Evolutionary conservation across 1,140 invertebrate species (phyloP).

Genomic region (Gonatopus flavifemur): DNA sequence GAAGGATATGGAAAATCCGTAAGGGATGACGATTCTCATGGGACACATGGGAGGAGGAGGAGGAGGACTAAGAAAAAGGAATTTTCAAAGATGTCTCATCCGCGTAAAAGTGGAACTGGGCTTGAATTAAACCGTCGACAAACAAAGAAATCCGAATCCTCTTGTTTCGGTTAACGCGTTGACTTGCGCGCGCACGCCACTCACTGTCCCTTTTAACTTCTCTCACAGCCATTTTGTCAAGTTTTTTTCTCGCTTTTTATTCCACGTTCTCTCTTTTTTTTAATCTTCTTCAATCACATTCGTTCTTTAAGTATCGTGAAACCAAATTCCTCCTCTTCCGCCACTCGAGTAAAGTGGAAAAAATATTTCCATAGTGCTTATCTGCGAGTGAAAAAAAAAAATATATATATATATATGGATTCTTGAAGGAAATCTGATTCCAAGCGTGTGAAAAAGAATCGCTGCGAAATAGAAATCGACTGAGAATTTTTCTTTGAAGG

Average conservation of each 20-base stretch:
- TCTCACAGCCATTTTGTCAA: not conserved
- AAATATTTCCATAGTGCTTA: too few relatives aligned
- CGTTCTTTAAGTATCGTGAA: too few relatives aligned
- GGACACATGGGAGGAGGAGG: conserved; percentile 2
- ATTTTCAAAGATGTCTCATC: conserved; percentile 2
- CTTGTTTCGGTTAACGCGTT: conserved; percentile 18
- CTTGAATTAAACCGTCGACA: conserved; percentile 22
- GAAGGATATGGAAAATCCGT: conserved; percentile 5
- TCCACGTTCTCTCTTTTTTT: conserved; percentile 16
- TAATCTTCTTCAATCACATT: too few relatives aligned
- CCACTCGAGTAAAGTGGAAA: too few relatives aligned
- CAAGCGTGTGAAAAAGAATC: too few relatives aligned
- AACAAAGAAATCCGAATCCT: conserved; percentile 30
- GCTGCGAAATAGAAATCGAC: too few relatives aligned
- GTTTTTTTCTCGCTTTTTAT: not conserved
- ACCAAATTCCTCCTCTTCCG: too few relatives aligned
- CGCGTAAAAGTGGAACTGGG: conserved; percentile 14
- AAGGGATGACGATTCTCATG: not conserved
- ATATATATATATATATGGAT: too few relatives aligned
- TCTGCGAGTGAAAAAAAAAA: too few relatives aligned
- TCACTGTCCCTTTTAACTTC: conserved; percentile 5
- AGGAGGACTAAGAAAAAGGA: not conserved
- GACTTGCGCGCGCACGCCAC: conserved; percentile 13
- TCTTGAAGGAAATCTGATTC: too few relatives aligned
- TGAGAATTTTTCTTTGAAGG: too few relatives aligned